Evolutionary conservation across 2,888 invertebrate species (phyloP), one percentile per base, ranked within the genome.

Genomic region (Volucella zonaria): DNA sequence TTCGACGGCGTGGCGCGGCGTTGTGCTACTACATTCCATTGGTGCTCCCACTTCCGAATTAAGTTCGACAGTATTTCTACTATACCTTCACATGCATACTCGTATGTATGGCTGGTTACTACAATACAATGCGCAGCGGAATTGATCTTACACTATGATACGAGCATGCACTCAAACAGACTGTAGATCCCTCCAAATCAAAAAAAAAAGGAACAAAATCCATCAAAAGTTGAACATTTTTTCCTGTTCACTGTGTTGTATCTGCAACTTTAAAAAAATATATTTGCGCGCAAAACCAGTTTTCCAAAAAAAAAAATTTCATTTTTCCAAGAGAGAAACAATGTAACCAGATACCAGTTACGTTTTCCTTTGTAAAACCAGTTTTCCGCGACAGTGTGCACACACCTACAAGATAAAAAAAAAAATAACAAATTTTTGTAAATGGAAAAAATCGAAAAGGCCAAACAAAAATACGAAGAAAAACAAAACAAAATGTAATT

Each of bases 321-420:
- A 70, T 75, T 80, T 67, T 62, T 45, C 40, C n/a, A 12, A 14
- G 15, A 14, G 8, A 49, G 3, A 49, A 47, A 18, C n/a, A 67
- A 56, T 15, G 47, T 14, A 58, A 23, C 38, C 45, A 58, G 58
- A 56, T n/a, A 70, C 75, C 51, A 58, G 77, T 59, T 43, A 47
- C 47, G 52, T 83, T 79, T 79, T 59, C 43, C 11, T 62, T 64
- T 70, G 15, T 62, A 75, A 82, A 83, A 83, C 82, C 82, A 79
- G 82, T 83, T 83, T 70, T 75, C 75, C 82, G 68, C 79, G 51
- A 74, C 64, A 64, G 10, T 38, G 15, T 62, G 59, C 58, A 68
- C 59, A 83, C 82, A 83, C 82, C 82, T 83, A 83, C 79, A 79
- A 75, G 62, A 62, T 15, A 61, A 38, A 2, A n/a, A 10, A 23